Base-by-base conservation (phyloP, 1,140 invertebrate species). In the Plodia interpunctella region DNA sequence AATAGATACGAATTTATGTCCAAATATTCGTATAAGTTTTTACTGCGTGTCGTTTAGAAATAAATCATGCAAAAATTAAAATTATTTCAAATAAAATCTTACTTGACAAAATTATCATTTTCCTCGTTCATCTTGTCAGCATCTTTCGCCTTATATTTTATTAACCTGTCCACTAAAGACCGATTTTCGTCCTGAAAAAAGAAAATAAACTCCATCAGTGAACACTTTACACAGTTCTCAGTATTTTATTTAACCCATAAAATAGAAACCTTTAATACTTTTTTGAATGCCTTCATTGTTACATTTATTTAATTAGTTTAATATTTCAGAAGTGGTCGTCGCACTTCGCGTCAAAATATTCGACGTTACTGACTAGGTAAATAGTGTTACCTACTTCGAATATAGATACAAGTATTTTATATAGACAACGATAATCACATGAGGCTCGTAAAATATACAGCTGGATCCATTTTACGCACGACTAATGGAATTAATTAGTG, bases 101-200 rank as follows among this genome's bases (percentile, higher is more conserved):
- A 96, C 95, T 94, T 96, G 62, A 97, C 87, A 82, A 97, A 96
- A 82, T 95, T 95, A 90, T 98, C 97, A 91, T 98, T 98, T 89
- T 98, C 97, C 90, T 96, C 95, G 79, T 98, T 98, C 92, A 98
- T 93, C 88, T 95, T 95, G 76, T 98, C 97, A 10, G 97, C 98
- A 92, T 98, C 97, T 90, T 96, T 95, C 13, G 96, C 93, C 91
- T 98, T 98, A 70, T 96, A 95, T 62, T 94, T 94, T 83, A 98
- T 97, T 70, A 97, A 93, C 59, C 96, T 91, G 53, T 97, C 95
- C 32, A 99, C 92, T 38, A 99, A 88, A 65, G 96, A 94, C 30
- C 93, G 91, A 91, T 98, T 98, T 91, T 98, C 97, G 80, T 97
- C 95, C 94, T 98, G 90, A 56, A 17, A 72, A 59, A 59, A 65